Percentiles rank a stretch among this genome's conserved stretches.
phyloP scores from a whole-genome alignment of 1,140 invertebrate species.

The Oncopodura yosiiana region DNA sequence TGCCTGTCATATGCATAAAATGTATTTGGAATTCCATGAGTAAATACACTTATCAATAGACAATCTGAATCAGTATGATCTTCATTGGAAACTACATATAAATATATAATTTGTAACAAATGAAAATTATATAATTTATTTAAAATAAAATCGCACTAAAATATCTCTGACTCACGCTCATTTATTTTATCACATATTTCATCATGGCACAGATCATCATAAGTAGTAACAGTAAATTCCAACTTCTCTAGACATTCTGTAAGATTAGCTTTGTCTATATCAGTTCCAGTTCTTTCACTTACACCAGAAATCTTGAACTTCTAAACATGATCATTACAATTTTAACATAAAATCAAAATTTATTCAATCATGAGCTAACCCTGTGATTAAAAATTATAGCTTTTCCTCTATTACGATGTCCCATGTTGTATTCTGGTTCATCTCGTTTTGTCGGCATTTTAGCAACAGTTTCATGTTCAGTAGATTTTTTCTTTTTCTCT shows the following conservation, averaged over 20 bases:
- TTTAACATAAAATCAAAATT: slow-evolving; percentile 37
- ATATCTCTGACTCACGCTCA: slow-evolving; percentile 1
- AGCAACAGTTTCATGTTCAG: neutral
- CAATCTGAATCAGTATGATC: slow-evolving; percentile 72
- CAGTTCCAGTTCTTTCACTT: slow-evolving; percentile 39
- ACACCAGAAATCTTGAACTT: slow-evolving; percentile 6
- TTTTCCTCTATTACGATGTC: slow-evolving; percentile 64
- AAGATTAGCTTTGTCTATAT: slow-evolving; percentile 48
- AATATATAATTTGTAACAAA: slow-evolving; percentile 5
- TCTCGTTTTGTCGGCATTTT: slow-evolving; percentile 38
- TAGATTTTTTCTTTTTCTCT: neutral
- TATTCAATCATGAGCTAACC: slow-evolving; percentile 37
- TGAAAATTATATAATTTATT: neutral
- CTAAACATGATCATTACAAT: slow-evolving; percentile 31
- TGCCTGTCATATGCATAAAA: slow-evolving; percentile 76
- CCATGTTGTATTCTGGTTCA: slow-evolving; percentile 65
- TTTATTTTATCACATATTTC: slow-evolving; percentile 14
- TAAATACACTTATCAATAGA: slow-evolving; percentile 66
- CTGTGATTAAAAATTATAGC: slow-evolving; percentile 88
- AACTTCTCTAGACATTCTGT: slow-evolving; percentile 52
- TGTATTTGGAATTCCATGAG: slow-evolving; percentile 78
- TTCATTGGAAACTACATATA: slow-evolving; percentile 49
- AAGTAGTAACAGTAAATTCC: slow-evolving; percentile 64
- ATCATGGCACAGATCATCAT: slow-evolving; percentile 48
- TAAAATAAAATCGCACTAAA: neutral